Conservation (phyloP, 35 echinoderm and acorn worm genomes). For the Ophiothrix spiculata region DNA sequence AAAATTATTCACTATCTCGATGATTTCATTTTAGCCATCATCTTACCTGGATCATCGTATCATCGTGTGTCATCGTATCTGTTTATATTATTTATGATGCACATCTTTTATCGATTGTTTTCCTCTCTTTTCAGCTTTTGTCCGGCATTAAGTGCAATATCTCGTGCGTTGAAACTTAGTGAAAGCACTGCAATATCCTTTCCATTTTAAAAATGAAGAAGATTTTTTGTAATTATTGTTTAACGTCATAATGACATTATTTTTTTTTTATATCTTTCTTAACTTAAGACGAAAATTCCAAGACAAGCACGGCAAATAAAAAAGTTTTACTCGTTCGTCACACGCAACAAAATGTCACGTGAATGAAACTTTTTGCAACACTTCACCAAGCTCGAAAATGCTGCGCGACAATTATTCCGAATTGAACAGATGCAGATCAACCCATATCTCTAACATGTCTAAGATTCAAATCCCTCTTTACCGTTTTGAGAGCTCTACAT, state of each 20-base stretch:
- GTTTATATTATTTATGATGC: background rate
- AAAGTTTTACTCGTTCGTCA: too few species aligned
- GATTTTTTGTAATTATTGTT: background rate
- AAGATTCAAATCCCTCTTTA: too few species aligned
- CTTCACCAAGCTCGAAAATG: background rate
- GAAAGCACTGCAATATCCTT: slow-evolving; percentile 84
- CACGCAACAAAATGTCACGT: too few species aligned
- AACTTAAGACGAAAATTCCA: background rate
- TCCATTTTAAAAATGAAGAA: background rate
- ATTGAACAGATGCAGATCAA: too few species aligned
- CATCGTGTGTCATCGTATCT: background rate
- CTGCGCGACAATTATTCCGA: background rate
- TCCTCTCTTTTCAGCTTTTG: slow-evolving; percentile 61
- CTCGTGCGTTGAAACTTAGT: slow-evolving; percentile 58
- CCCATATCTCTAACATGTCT: too few species aligned
- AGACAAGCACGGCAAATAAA: too few species aligned
- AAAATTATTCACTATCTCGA: background rate
- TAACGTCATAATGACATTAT: background rate
- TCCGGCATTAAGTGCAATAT: slow-evolving; percentile 57
- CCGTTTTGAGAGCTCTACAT: too few species aligned
- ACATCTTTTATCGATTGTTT: background rate
- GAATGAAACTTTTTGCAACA: background rate
- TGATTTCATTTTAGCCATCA: background rate
- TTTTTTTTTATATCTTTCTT: background rate
- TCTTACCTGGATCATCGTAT: background rate